Conservation (phyloP, 2,797 vertebrate species). For the Dermochelys coriacea region DNA sequence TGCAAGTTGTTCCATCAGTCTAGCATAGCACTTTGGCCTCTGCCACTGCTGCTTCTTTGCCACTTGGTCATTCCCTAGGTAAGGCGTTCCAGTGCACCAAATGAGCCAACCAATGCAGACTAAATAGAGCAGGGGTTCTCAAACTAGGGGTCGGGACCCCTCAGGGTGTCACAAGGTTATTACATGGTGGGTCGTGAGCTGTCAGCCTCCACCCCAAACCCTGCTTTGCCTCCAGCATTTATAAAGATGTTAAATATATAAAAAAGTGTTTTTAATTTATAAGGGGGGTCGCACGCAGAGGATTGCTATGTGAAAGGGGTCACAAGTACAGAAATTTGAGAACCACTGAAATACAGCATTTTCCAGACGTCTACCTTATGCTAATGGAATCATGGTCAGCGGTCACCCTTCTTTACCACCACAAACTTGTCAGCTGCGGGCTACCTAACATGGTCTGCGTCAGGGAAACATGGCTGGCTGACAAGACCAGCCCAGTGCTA, state of each 20-base stretch:
- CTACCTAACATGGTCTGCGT: not conserved
- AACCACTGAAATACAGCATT: not conserved
- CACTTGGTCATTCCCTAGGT: not conserved
- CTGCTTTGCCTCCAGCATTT: no score
- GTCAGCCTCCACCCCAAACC: no score
- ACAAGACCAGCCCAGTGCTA: not conserved
- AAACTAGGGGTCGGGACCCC: no score
- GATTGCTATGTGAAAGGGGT: no score
- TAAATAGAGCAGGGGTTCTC: not conserved
- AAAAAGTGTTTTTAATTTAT: no score
- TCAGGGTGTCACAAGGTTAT: no score
- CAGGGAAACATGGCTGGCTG: not conserved
- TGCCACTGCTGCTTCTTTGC: not conserved
- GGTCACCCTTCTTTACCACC: not conserved
- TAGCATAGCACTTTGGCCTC: not conserved
- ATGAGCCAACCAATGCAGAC: not conserved
- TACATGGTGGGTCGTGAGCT: no score
- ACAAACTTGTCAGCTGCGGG: not conserved
- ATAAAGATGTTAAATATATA: no score
- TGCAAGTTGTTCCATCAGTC: not conserved
- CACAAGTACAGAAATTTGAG: no score
- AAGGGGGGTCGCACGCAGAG: no score
- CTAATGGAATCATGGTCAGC: not conserved
- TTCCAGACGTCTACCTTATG: not conserved
- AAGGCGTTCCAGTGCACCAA: not conserved